phyloP scores from a whole-genome alignment of 92 coral and sea anemone genomes.

The Paramuricea clavata region DNA sequence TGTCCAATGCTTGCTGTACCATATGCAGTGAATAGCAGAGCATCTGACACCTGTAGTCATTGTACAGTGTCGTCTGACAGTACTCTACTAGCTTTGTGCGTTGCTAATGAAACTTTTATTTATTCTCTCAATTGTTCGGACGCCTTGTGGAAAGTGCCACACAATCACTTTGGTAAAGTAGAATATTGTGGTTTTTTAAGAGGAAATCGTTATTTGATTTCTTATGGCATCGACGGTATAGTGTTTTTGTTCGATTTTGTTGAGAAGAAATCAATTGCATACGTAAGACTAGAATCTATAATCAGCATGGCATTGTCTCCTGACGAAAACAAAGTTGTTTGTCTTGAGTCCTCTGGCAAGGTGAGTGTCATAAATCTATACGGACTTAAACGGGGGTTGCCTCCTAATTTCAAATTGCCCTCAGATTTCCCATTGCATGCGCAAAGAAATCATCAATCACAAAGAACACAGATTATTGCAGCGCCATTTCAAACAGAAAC shows the following conservation, averaged over 20 bases:
- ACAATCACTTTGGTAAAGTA: conserved; percentile 55
- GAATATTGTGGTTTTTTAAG: conserved; percentile 56
- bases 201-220: conserved; percentile 55
- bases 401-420: not conserved
- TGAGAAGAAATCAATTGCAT: conserved; percentile 32
- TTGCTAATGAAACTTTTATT: not conserved
- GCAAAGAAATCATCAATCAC: not conserved
- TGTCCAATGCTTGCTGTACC: not conserved
- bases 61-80: not conserved
- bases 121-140: not conserved
- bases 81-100: not conserved
- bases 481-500: not conserved
- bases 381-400: not conserved
- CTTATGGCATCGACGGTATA: conserved; percentile 20
- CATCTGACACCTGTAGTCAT: conserved; percentile 16
- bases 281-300: not conserved
- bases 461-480: not conserved
- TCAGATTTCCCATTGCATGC: not conserved
- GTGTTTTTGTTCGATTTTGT: conserved; percentile 54
- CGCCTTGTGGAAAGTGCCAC: not conserved
- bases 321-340: not conserved
- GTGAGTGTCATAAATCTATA: not conserved
- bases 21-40: not conserved
- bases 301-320: conserved; percentile 13
- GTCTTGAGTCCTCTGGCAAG: not conserved